Conservation (phyloP, 2,888 invertebrate species). For the Tillus elongatus region DNA sequence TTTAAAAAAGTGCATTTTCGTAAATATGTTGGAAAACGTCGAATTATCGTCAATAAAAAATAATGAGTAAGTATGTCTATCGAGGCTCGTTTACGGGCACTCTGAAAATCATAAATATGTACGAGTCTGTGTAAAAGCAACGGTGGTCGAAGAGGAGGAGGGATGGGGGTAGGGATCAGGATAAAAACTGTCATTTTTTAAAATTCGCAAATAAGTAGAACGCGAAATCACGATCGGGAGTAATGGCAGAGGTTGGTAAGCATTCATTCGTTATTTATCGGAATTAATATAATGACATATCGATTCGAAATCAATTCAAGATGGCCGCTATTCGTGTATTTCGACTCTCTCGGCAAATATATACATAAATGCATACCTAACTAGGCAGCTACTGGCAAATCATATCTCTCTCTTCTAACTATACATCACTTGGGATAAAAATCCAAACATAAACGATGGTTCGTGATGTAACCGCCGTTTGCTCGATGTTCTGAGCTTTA, state of each 20-base stretch:
- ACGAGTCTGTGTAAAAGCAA: not conserved
- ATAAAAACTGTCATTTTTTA: slow-evolving; percentile 23
- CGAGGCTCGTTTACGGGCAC: too few species aligned
- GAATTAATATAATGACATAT: slow-evolving; percentile 40
- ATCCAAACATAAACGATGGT: slow-evolving; percentile 34
- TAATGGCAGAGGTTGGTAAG: slow-evolving; percentile 28
- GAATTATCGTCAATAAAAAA: too few species aligned
- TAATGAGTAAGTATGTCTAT: too few species aligned
- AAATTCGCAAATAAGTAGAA: slow-evolving; percentile 22
- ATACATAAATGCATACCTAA: slow-evolving; percentile 36
- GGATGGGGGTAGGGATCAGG: too few species aligned
- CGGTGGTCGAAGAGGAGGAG: too few species aligned
- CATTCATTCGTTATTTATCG: slow-evolving; percentile 32
- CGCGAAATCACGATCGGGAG: slow-evolving; percentile 25
- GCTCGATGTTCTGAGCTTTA: too few species aligned
- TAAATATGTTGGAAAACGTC: too few species aligned
- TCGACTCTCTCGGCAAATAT: slow-evolving; percentile 32
- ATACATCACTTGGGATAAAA: slow-evolving; percentile 32
- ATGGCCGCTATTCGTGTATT: slow-evolving; percentile 31
- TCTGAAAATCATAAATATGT: slow-evolving; percentile 2
- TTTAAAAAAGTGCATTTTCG: too few species aligned
- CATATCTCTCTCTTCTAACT: slow-evolving; percentile 31
- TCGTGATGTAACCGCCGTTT: slow-evolving; percentile 30
- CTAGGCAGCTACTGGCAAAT: slow-evolving; percentile 35
- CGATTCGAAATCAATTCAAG: slow-evolving; percentile 37